Evolutionary conservation across 1,140 invertebrate species (phyloP), one percentile per base, ranked within the genome.

Genomic region (Zophobas atratus): DNA sequence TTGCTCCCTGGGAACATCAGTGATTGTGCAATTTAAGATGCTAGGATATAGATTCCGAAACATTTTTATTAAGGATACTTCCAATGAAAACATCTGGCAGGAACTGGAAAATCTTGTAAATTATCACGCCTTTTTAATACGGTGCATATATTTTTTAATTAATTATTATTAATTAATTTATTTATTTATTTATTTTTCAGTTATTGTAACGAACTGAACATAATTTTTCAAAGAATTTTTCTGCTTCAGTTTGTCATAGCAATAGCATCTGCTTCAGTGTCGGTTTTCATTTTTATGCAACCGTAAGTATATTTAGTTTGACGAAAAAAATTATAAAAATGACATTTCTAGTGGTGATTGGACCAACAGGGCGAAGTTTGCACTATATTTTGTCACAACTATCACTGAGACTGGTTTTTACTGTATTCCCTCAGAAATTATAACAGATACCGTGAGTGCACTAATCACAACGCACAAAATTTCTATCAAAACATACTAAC

Each of bases 251-350:
- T 67, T 43, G 2, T 67, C 6, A 32, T 43, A 41, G 41, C 60
- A 1, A 67, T 67, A 20, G 60, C 60, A 33, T 67, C 60, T 20
- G 60, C 60, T 6, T 67, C 60, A 1, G 38, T 67, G 1, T 41
- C 60, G 6, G 60, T 67, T 43, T 67, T 67, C 33, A 67, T 67
- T 67, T 67, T 67, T n/a, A 43, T 67, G 41, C 38, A 67, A 43
- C 39, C 60, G 60, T 67, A 67, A 67, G 38, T 20, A 20, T 67
- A 2, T 57, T 5, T 33, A 4, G 20, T 67, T 67, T n/a, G n/a
- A 1, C 1, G 20, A 67, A 36, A 20, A 20, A 32, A 32, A 32
- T 67, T 1, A 4, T 8, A 8, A 4, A 43, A 67, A 41, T 1
- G 20, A 20, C 2, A 1, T n/a, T 46, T 67, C 43, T 41, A 43